These are phyloP conservation scores for Craniophora ligustri DNA, from an alignment of 2,888 invertebrate species.

Conservation along the genomic window DNA sequence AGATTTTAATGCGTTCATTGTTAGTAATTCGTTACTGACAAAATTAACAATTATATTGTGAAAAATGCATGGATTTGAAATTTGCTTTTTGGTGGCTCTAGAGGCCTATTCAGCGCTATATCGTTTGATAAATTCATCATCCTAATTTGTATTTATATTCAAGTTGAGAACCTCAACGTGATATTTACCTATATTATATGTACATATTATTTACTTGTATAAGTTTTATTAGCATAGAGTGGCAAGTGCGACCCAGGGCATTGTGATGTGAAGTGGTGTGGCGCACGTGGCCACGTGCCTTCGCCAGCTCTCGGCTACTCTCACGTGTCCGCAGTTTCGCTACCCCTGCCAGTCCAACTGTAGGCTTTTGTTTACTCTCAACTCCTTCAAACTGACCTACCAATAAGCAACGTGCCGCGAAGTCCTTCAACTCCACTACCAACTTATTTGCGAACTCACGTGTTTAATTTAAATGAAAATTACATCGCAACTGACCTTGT, in stretches of 20 bases:
- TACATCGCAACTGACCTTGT: constrained; percentile 62
- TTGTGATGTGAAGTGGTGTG: constrained; percentile 44
- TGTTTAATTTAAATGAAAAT: constrained; percentile 69
- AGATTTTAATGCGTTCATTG: constrained; percentile 47
- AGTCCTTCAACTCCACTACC: constrained; percentile 72
- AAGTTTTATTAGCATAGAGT: neutral
- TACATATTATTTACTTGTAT: constrained; percentile 1
- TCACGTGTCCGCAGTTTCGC: constrained; percentile 63
- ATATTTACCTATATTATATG: neutral
- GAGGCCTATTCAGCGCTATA: too few species aligned
- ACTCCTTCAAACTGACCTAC: constrained; percentile 70
- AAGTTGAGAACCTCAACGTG: too few species aligned
- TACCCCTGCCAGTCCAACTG: constrained; percentile 44
- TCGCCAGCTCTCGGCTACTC: constrained; percentile 36
- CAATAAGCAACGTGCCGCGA: constrained; percentile 73
- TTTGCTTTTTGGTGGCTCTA: too few species aligned
- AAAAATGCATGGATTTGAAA: neutral
- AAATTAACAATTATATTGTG: constrained; percentile 20
- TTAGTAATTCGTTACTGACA: constrained; percentile 43
- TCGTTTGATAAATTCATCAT: too few species aligned
- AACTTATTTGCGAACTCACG: constrained; percentile 77
- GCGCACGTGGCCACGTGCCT: constrained; percentile 51
- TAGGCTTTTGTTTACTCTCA: constrained; percentile 73
- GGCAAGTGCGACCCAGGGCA: constrained; percentile 30
- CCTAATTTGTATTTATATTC: too few species aligned